phyloP scores from a whole-genome alignment of 2,797 vertebrate species.

The Anabacerthia variegaticeps region DNA sequence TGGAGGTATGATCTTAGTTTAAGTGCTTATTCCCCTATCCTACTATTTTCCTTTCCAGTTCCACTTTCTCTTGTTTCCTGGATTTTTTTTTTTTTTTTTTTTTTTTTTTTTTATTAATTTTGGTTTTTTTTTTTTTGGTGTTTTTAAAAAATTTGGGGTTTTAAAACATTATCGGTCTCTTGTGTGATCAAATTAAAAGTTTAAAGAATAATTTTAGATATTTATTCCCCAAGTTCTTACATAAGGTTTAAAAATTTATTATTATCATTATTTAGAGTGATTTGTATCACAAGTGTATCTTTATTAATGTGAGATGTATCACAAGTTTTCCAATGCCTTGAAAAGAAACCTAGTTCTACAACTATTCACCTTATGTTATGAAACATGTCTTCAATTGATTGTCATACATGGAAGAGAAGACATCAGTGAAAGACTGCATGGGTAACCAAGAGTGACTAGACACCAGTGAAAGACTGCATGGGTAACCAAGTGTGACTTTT shows the following conservation, averaged over 20 bases:
- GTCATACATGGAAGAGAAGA: neutral
- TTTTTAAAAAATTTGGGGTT: fast-evolving
- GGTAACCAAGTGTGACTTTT: neutral
- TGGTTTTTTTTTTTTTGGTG: fast-evolving
- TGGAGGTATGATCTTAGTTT: neutral
- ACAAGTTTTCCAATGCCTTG: neutral
- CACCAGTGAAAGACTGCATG: neutral
- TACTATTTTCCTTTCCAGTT: neutral
- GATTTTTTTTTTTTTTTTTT: no score
- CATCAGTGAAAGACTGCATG: neutral
- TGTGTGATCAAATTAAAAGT: neutral
- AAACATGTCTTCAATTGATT: neutral
- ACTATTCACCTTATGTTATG: neutral
- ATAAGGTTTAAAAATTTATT: neutral
- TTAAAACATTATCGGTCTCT: neutral
- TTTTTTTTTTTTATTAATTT: neutral
- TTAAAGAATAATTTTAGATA: neutral
- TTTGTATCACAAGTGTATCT: neutral
- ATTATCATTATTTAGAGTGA: neutral
- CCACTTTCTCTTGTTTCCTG: neutral
- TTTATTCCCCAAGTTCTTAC: neutral
- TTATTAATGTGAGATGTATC: fast-evolving
- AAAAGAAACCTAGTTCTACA: neutral
- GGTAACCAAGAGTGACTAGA: neutral
- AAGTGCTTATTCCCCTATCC: neutral